Evolutionary conservation across 2,888 invertebrate species (phyloP).

Genomic region (Salpingus planirostris): DNA sequence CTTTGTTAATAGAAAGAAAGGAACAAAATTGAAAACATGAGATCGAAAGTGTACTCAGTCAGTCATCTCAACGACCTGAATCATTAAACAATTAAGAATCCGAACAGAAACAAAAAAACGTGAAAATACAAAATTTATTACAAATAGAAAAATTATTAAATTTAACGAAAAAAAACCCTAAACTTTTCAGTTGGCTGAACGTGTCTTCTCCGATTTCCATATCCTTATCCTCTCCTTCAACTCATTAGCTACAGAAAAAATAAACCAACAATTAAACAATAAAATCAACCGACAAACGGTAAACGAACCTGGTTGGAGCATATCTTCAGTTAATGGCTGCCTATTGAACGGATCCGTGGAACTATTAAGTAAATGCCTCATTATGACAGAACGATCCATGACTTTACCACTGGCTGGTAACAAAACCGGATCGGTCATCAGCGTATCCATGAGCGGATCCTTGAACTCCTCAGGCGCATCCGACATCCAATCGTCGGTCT

Average conservation of each 20-base stretch:
- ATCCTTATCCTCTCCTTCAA: constrained; percentile 76
- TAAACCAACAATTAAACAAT: constrained; percentile 7
- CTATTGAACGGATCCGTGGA: constrained; percentile 97
- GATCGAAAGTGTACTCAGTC: too few relatives aligned
- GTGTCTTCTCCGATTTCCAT: constrained; percentile 77
- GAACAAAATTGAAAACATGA: too few relatives aligned
- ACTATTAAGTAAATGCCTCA: constrained; percentile 89
- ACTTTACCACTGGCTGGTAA: constrained; percentile 81
- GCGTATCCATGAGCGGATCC: constrained; percentile 94
- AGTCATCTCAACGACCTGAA: too few relatives aligned
- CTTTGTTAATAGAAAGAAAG: too few relatives aligned
- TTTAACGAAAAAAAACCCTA: constrained; percentile 9
- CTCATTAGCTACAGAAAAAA: constrained; percentile 61
- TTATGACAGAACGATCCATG: constrained; percentile 91
- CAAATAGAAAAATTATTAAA: constrained; percentile 8
- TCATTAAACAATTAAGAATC: constrained; percentile 4
- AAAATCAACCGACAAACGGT: too few relatives aligned
- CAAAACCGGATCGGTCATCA: constrained; percentile 92
- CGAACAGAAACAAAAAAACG: constrained; percentile 10
- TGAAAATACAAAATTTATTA: constrained; percentile 8
- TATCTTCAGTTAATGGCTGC: constrained; percentile 88
- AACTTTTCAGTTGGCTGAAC: constrained; percentile 35
- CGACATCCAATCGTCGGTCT: constrained; percentile 84
- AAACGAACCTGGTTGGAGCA: constrained; percentile 88
- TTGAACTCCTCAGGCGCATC: constrained; percentile 95